Evolutionary conservation across 1,140 invertebrate genomes (phyloP), one percentile per base, ranked within the genome.

Genomic region (Liolophura sinensis): DNA sequence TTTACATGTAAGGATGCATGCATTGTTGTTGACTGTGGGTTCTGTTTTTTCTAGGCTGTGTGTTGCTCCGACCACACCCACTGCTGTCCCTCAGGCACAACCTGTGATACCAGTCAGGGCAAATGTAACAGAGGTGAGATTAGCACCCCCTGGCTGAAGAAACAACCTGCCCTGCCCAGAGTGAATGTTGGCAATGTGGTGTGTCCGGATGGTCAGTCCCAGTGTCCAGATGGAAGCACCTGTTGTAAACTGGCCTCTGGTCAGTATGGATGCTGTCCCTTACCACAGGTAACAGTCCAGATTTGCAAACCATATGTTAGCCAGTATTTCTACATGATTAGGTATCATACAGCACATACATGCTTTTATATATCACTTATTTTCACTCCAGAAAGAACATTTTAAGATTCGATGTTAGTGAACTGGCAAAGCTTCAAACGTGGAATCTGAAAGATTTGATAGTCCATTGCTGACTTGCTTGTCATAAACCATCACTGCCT

Each of bases 231-330:
- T 65, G 69, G 64, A 22, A 66, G 68, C 18, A 83, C 82, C 14
- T 83, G 81, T 58, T 83, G 81, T 67, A 54, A 62, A 25, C 14
- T 76, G 25, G 56, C 18, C 0, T n/a, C 20, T 57, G 74, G 66
- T 20, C 46, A 68, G 20, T 81, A 68, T 46, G 79, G 81, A 20
- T 82, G 80, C 49, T 83, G 82, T 65, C 81, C 81, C 16, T 65
- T 72, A 31, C 60, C 73, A 6, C 65, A 84, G 61, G 84, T 71
- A n/a, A 70, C 74, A 31, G 83, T 80, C 67, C 84, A 50, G 25
- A 65, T 48, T 40, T 40, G 3, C 31, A 40, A 40, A 3, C 31
- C 3, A 5, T 40, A 40, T 40, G 31, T 40, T n/a, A n/a, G 31
- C 31, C 31, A 40, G 31, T 40, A 9, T 40, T n/a, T n/a, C n/a